Evolutionary conservation across 2,113 vertebrate genomes (phyloP).

Genomic region (Zootoca vivipara): DNA sequence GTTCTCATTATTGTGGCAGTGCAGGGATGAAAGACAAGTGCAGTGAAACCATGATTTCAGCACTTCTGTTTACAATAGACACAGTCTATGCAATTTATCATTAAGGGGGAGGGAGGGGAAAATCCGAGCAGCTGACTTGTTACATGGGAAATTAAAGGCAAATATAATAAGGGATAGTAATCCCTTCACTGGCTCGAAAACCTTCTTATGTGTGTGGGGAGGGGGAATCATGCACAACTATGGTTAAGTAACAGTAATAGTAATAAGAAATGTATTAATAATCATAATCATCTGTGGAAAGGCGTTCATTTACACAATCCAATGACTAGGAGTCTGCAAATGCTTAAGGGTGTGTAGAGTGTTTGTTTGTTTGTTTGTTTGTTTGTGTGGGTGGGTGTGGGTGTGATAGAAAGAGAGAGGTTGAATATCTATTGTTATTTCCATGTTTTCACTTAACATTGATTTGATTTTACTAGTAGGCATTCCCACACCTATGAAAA

Average conservation of each 20-base stretch:
- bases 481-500: accelerated
- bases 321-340: not conserved
- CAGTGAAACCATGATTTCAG: constrained; percentile 65
- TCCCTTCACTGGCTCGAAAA: not conserved
- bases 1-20: constrained; percentile 69
- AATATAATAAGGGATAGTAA: constrained; percentile 44
- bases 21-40: constrained; percentile 62
- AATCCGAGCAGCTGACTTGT: constrained; percentile 36
- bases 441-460: not conserved
- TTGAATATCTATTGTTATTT: not conserved
- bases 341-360: not conserved
- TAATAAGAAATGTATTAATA: too few relatives aligned
- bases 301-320: accelerated
- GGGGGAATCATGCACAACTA: not conserved
- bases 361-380: not conserved
- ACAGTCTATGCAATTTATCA: constrained; percentile 61
- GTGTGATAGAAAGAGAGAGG: not conserved
- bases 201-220: constrained; percentile 2
- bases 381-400: accelerated
- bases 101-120: constrained; percentile 6
- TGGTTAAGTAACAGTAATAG: not conserved
- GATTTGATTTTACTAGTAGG: accelerated
- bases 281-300: not conserved
- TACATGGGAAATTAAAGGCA: constrained; percentile 38
- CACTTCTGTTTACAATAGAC: constrained; percentile 70